These are phyloP conservation scores for Falcunculus frontatus DNA, from an alignment of 2,113 vertebrate genomes.

Conservation along the genomic window DNA sequence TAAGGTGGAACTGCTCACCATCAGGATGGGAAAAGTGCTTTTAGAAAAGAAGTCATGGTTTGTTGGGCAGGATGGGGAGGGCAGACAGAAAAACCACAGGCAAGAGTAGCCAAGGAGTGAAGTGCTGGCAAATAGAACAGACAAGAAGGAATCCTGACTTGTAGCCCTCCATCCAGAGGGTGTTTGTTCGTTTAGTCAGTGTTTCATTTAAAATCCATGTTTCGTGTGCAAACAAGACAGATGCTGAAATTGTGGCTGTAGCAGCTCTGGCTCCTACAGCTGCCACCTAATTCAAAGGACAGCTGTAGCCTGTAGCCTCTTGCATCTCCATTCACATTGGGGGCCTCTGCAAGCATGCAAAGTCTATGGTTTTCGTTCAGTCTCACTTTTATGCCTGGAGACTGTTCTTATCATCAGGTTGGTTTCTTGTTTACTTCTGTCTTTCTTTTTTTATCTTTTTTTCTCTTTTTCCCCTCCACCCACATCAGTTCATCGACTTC, in stretches of 20 bases:
- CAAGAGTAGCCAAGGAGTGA: not conserved
- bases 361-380: not conserved
- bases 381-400: not conserved
- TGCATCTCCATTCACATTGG: not conserved
- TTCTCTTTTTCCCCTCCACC: not conserved
- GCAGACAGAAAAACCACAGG: not conserved
- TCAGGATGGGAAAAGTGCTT: not conserved
- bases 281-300: not conserved
- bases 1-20: not conserved
- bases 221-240: not conserved
- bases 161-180: not conserved
- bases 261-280: not conserved
- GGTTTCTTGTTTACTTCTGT: not conserved
- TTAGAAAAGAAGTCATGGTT: not conserved
- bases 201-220: not conserved
- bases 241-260: not conserved
- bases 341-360: not conserved
- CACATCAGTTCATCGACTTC: not conserved
- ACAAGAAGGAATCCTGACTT: not conserved
- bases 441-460: too few relatives aligned
- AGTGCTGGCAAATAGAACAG: not conserved
- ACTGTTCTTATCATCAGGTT: not conserved
- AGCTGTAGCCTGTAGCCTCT: not conserved
- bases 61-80: not conserved
- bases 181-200: rapidly evolving